Base-by-base conservation (phyloP, 1,140 invertebrate genomes). In the Cryptotermes secundus region DNA sequence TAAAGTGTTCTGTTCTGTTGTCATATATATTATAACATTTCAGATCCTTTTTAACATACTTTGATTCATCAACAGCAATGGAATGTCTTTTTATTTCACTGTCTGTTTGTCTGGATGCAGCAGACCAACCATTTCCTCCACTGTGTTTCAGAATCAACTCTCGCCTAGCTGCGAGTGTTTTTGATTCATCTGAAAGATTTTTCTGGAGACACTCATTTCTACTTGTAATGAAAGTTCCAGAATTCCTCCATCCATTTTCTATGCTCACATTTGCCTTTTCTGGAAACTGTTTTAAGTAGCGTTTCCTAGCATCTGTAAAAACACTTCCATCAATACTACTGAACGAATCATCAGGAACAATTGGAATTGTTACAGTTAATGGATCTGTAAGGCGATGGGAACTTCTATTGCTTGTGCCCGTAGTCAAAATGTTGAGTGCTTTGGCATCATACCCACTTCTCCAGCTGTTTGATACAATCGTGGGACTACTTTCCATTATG, bases 11-110 rank as follows among this genome's bases (percentile, higher is more conserved):
- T 83, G 72, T 24, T 83, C 84, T 83, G 87, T 88, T 80, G 87
- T 88, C 31, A 87, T 88, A 31, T 19, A 42, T 53, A 79, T 81
- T 81, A 36, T 80, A 81, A 24, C 38, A 42, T 34, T 65, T 85
- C 22, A 42, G 31, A 31, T 53, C 83, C n/a, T 83, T 82, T 53
- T 42, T 80, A 0, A 92, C 87, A 86, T 91, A 92, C 85, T 92
- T 91, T 12, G 89, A 89, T 85, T 92, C 91, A 87, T 92, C 92
- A 2, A 92, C 91, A 3, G 92, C 92, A 86, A 93, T 92, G 0
- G 92, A 92, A 86, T 93, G 92, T 19, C 92, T 87, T 86, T 92
- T 93, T 36, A 89, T n/a, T 38, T 87, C 86, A 31, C 83, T 84
- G 34, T 85, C 53, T 31, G 59, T 82, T 22, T 35, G 22, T 49